phyloP scores from a whole-genome alignment of 1,140 invertebrate genomes.

The Diuraphis noxia region DNA sequence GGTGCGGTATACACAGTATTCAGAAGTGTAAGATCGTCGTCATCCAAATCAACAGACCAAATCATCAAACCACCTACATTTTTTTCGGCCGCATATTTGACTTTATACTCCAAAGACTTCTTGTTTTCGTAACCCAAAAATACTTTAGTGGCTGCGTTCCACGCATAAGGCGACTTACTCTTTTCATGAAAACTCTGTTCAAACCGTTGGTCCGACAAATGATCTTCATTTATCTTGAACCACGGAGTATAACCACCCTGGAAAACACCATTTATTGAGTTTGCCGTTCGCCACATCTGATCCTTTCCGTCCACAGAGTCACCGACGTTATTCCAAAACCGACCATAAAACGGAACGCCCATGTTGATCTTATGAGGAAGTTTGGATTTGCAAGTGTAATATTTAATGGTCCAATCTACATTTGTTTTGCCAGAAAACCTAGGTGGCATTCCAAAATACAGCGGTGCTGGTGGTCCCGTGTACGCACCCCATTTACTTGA shows the following conservation, averaged over 20 bases:
- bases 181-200: slow-evolving; percentile 53
- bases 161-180: slow-evolving; percentile 54
- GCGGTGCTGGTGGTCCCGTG: slow-evolving; percentile 54
- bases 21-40: slow-evolving; percentile 54
- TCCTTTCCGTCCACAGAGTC: slow-evolving; percentile 52
- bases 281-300: slow-evolving; percentile 54
- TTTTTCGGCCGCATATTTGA: slow-evolving; percentile 54
- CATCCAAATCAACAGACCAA: slow-evolving; percentile 55
- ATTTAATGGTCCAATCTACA: slow-evolving; percentile 56
- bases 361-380: slow-evolving; percentile 55
- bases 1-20: slow-evolving; percentile 42
- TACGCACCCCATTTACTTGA: slow-evolving; percentile 56
- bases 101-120: slow-evolving; percentile 53
- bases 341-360: slow-evolving; percentile 56
- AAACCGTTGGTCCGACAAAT: slow-evolving; percentile 31
- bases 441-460: slow-evolving; percentile 54
- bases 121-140: slow-evolving; percentile 55
- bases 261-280: slow-evolving; percentile 51
- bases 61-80: slow-evolving; percentile 56
- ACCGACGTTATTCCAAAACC: slow-evolving; percentile 55
- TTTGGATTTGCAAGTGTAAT: slow-evolving; percentile 55
- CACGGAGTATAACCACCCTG: slow-evolving; percentile 55
- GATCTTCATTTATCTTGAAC: slow-evolving; percentile 45
- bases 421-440: slow-evolving; percentile 56
- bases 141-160: slow-evolving; percentile 43